phyloP scores from a whole-genome alignment of 2,888 invertebrate species.

The Drosophila pegasa region DNA sequence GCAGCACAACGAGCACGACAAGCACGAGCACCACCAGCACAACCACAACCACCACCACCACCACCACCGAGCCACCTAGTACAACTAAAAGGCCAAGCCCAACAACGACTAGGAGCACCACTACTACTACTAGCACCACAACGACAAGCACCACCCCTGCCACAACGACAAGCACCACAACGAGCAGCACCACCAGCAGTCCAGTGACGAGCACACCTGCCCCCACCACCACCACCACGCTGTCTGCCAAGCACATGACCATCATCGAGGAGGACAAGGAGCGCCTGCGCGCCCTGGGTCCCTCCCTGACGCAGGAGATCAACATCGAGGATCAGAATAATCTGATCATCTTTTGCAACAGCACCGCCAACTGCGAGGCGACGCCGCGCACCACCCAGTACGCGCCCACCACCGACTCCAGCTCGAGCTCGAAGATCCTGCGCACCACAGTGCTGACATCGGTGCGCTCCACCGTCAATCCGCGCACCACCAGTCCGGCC shows the following conservation, averaged over 20 bases:
- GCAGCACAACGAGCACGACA: constrained; percentile 27
- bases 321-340: constrained; percentile 82
- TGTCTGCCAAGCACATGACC: constrained; percentile 39
- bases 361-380: constrained; percentile 81
- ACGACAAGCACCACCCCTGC: constrained; percentile 19
- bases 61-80: constrained; percentile 19
- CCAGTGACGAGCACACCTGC: constrained; percentile 25
- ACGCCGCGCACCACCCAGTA: constrained; percentile 53
- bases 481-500: constrained; percentile 56
- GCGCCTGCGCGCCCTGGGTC: constrained; percentile 74
- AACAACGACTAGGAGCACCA: constrained; percentile 22
- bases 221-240: constrained; percentile 26
- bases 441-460: constrained; percentile 86
- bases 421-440: constrained; percentile 85
- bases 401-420: constrained; percentile 83
- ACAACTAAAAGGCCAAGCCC: constrained; percentile 6
- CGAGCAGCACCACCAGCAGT: constrained; percentile 28
- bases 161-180: constrained; percentile 30
- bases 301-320: constrained; percentile 76
- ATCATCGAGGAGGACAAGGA: constrained; percentile 79
- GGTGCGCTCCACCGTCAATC: constrained; percentile 82
- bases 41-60: constrained; percentile 19
- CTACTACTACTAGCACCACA: constrained; percentile 35
- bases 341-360: constrained; percentile 83
- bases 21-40: constrained; percentile 8